Evolutionary conservation across 2,113 vertebrate species (phyloP).

Genomic region (Laticauda laticaudata): DNA sequence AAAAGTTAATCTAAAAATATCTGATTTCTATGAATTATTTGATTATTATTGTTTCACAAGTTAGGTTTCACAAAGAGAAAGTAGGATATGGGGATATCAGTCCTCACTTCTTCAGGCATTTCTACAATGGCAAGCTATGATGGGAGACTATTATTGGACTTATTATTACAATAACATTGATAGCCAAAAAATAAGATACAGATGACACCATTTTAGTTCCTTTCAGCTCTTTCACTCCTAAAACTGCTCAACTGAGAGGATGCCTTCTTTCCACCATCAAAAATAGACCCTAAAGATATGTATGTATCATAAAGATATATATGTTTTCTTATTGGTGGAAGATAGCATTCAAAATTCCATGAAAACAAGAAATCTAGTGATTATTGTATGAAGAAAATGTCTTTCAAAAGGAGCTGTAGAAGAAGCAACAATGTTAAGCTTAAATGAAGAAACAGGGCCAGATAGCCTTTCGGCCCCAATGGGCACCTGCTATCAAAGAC

Average conservation of each 20-base stretch:
- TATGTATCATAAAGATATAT: background rate
- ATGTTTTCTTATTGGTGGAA: background rate
- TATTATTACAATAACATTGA: background rate
- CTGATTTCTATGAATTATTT: background rate
- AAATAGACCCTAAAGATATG: background rate
- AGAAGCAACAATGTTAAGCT: background rate
- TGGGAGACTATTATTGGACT: background rate
- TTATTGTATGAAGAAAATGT: background rate
- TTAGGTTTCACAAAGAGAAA: background rate
- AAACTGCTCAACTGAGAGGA: background rate
- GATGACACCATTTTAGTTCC: background rate
- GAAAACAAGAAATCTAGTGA: background rate
- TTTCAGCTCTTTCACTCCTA: background rate
- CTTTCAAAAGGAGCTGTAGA: background rate
- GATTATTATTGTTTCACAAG: background rate
- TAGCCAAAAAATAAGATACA: background rate
- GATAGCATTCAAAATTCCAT: background rate
- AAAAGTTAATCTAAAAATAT: background rate
- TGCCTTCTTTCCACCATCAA: background rate
- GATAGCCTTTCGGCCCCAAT: background rate
- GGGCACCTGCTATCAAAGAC: background rate
- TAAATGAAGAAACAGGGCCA: background rate
- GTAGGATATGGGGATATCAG: background rate
- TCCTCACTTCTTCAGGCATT: background rate
- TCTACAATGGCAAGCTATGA: background rate